These are phyloP conservation scores for Cheilosia vernalis DNA, from an alignment of 2,888 invertebrate genomes.

Conservation along the genomic window DNA sequence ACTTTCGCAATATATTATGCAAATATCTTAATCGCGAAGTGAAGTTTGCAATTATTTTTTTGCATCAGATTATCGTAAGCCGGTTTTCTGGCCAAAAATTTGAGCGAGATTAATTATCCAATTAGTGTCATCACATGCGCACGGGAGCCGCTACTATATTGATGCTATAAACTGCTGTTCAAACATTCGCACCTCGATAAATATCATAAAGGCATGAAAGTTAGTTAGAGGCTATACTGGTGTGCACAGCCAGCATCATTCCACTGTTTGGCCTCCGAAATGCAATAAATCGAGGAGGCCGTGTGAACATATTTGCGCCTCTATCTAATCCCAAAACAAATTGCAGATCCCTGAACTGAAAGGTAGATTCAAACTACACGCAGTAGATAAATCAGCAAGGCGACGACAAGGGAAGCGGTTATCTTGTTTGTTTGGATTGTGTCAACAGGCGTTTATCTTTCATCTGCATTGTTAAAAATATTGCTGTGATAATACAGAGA, in stretches of 20 bases:
- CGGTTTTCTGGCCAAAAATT: no score
- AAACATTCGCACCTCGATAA: slow-evolving; percentile 3
- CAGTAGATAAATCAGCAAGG: slow-evolving; percentile 10
- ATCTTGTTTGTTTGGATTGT: slow-evolving; percentile 3
- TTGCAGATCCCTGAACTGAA: slow-evolving; percentile 16
- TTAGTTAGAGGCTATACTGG: not conserved
- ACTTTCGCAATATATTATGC: no score
- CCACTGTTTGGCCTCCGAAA: not conserved
- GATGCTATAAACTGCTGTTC: not conserved
- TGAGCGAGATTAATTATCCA: no score
- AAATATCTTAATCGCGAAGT: no score
- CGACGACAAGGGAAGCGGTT: not conserved
- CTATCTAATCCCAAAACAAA: slow-evolving; percentile 32
- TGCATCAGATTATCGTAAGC: no score
- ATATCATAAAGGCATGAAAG: slow-evolving; percentile 12
- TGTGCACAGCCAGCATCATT: not conserved
- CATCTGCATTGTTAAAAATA: slow-evolving; percentile 49
- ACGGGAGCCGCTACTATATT: no score
- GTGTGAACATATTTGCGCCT: slow-evolving; percentile 30
- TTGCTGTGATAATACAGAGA: not conserved
- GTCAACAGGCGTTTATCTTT: slow-evolving; percentile 48
- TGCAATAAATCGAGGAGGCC: slow-evolving; percentile 34
- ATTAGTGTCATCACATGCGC: no score
- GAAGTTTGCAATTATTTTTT: no score
- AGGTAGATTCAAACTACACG: not conserved